These are phyloP conservation scores for Percopsis omiscomaycus DNA, from an alignment of 2,797 vertebrate species.

Conservation along the genomic window DNA sequence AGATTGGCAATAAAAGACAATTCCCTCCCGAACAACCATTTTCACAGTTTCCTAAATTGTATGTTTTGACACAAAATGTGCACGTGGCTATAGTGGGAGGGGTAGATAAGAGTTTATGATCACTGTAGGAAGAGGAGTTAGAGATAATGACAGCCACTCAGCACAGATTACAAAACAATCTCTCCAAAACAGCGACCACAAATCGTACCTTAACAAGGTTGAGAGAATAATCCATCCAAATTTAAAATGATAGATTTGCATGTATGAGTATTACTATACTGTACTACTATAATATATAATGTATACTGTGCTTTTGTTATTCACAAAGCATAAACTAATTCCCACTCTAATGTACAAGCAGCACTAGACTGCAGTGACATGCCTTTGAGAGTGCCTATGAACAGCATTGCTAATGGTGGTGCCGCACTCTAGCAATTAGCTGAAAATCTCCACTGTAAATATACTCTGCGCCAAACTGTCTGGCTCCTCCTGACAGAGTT, in stretches of 20 bases:
- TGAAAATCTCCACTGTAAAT: slow-evolving; percentile 57
- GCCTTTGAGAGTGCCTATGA: slow-evolving; percentile 44
- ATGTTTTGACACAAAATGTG: too few species aligned
- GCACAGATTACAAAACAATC: not conserved
- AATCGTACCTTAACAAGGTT: too few species aligned
- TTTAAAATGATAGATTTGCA: slow-evolving; percentile 12
- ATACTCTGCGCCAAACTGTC: slow-evolving; percentile 59
- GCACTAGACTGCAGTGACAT: slow-evolving; percentile 27
- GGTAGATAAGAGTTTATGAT: too few species aligned
- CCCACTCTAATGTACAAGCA: slow-evolving; percentile 39
- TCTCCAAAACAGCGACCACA: slow-evolving; percentile 28
- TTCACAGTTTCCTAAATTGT: slow-evolving; percentile 38
- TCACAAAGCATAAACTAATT: slow-evolving; percentile 35
- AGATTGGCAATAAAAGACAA: slow-evolving; percentile 50
- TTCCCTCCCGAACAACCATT: slow-evolving; percentile 47
- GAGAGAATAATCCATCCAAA: slow-evolving; percentile 66
- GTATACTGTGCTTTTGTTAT: slow-evolving; percentile 8
- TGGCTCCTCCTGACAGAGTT: slow-evolving; percentile 60
- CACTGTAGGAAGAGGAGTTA: too few species aligned
- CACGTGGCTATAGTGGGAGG: too few species aligned
- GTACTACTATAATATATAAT: too few species aligned
- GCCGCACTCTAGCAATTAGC: slow-evolving; percentile 61
- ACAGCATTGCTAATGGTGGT: slow-evolving; percentile 43
- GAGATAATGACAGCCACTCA: too few species aligned
- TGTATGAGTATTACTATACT: too few species aligned